Conservation (phyloP, 2,888 invertebrate genomes). For the Timema cristinae region DNA sequence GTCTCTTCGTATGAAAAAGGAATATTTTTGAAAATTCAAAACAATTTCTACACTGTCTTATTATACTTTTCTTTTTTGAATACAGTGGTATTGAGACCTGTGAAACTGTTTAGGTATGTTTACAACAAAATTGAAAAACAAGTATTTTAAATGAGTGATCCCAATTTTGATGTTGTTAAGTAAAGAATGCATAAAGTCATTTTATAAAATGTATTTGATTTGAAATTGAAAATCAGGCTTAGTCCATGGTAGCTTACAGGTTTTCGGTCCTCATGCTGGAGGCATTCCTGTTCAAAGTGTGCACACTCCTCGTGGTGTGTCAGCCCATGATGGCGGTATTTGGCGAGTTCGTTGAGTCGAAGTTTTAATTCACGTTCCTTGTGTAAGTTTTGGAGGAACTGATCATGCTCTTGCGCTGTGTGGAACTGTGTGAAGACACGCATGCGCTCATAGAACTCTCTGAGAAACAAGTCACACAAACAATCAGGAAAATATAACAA, state of each 20-base stretch:
- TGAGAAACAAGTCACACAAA: conserved; percentile 39
- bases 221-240: neutral
- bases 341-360: conserved; percentile 75
- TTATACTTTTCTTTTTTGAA: too few relatives aligned
- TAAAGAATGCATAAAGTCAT: too few relatives aligned
- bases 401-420: conserved; percentile 78
- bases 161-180: too few relatives aligned
- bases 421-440: conserved; percentile 85
- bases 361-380: conserved; percentile 80
- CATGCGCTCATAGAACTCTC: conserved; percentile 78
- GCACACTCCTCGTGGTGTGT: conserved; percentile 79
- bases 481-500: too few relatives aligned
- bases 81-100: too few relatives aligned
- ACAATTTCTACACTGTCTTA: too few relatives aligned
- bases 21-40: too few relatives aligned
- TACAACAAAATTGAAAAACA: too few relatives aligned
- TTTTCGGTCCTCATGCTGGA: conserved; percentile 54
- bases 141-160: too few relatives aligned
- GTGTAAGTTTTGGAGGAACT: conserved; percentile 71
- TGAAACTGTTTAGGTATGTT: too few relatives aligned
- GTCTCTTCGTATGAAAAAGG: too few relatives aligned
- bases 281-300: conserved; percentile 71
- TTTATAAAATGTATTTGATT: conserved; percentile 34
- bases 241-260: neutral
- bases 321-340: conserved; percentile 82